These are phyloP conservation scores for Propsilocerus akamusi DNA, from an alignment of 1,140 invertebrate genomes.

Conservation along the genomic window DNA sequence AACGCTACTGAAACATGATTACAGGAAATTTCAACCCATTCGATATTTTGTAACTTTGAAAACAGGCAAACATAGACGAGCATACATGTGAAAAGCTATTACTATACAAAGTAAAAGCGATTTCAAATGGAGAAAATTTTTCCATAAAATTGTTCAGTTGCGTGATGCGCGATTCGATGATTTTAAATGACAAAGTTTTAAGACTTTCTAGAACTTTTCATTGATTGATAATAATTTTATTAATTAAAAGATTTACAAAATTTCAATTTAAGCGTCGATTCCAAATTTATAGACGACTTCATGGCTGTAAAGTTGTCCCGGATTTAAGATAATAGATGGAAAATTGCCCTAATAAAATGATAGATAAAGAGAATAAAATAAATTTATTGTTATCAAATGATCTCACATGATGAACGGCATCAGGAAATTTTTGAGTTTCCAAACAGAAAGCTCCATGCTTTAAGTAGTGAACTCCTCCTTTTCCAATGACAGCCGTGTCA, in stretches of 20 bases:
- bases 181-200: too few species aligned
- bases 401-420: constrained; percentile 67
- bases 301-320: constrained; percentile 50
- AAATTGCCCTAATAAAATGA: constrained; percentile 40
- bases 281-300: constrained; percentile 36
- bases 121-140: too few species aligned
- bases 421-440: constrained; percentile 84
- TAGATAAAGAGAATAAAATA: constrained; percentile 6
- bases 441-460: constrained; percentile 71
- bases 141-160: too few species aligned
- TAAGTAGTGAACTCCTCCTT: constrained; percentile 44
- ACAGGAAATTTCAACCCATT: constrained; percentile 4
- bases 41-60: neutral
- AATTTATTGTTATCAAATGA: constrained; percentile 8
- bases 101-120: too few species aligned
- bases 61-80: neutral
- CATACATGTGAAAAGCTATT: neutral
- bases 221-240: too few species aligned
- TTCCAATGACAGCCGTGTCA: constrained; percentile 36
- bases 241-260: too few species aligned
- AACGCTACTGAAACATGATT: neutral
- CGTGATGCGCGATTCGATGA: too few species aligned
- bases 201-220: too few species aligned
- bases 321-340: constrained; percentile 47
- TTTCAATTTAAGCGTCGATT: constrained; percentile 11